Conservation (phyloP, 2,113 vertebrate genomes). For the Amblyornis subalaris region DNA sequence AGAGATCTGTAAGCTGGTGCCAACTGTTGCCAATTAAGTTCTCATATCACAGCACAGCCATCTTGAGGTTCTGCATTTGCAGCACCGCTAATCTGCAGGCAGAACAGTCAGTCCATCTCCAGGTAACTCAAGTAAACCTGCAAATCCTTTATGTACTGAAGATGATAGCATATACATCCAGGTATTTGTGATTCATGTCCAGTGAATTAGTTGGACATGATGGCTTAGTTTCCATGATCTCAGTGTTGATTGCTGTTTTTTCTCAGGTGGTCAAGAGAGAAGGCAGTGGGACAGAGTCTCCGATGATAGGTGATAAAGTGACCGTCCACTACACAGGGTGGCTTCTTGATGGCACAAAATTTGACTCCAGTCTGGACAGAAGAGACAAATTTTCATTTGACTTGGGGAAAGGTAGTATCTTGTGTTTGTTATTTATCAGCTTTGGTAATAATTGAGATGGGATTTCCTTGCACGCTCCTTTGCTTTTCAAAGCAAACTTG, state of each 20-base stretch:
- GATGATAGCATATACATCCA: rapidly evolving
- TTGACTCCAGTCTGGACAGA: conserved; percentile 92
- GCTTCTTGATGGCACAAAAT: conserved; percentile 89
- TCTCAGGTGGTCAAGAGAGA: conserved; percentile 87
- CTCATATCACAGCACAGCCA: not conserved
- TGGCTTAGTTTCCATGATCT: not conserved
- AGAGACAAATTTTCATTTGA: conserved; percentile 92
- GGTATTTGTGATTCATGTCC: not conserved
- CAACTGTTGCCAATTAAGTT: not conserved
- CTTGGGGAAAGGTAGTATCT: conserved; percentile 87
- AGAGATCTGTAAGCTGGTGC: not conserved
- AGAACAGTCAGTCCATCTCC: not conserved
- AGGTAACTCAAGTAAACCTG: not conserved
- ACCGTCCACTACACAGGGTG: conserved; percentile 94
- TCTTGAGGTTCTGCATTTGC: conserved; percentile 1
- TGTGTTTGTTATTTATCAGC: not conserved
- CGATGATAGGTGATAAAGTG: conserved; percentile 94
- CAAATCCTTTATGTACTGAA: not conserved
- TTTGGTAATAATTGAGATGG: not conserved
- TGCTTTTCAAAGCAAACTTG: not conserved
- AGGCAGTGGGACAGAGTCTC: conserved; percentile 82
- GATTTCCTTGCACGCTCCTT: not conserved
- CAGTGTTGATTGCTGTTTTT: not conserved
- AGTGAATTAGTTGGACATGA: no score
- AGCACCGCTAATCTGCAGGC: not conserved